Base-by-base conservation (phyloP, 2,113 vertebrate genomes). In the Syrrhaptes paradoxus region DNA sequence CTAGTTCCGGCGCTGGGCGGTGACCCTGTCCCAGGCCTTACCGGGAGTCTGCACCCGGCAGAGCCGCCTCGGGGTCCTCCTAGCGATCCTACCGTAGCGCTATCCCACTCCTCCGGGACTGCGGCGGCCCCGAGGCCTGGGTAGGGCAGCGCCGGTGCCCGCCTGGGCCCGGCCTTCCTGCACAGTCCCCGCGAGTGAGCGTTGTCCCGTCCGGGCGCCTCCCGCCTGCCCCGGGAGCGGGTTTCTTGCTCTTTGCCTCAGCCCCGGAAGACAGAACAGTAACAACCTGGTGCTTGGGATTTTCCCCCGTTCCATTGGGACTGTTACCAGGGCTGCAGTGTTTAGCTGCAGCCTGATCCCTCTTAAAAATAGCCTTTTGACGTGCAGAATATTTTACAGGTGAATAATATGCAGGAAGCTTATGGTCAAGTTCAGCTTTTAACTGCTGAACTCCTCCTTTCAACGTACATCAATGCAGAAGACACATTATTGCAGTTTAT, bases 201-300 rank as follows among this genome's bases (percentile, higher is more conserved):
- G 7, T 13, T 11, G 38, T 12, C 3, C 55, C 4, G 14, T 1
- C n/a, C 6, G 10, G 65, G 41, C 29, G 3, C 17, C 21, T 10
- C 17, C 65, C 32, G 16, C 36, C 36, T 11, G 22, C 28, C 28
- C 36, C 16, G 21, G 57, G 36, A 66, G 34, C 7, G 4, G 17
- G 21, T 9, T 24, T 19, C 31, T 8, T 5, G 41, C 13, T 3
- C 0, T 25, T 45, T 4, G 17, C 32, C 2, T 2, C 48, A 3
- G 17, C 17, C 29, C 26, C 19, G 17, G 6, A 0, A 10, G 13
- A 2, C 34, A 0, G 4, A 8, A 7, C 1, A 1, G 59, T 7
- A 6, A 0, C 73, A 0, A 32, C n/a, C 3, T 9, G 2, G 17
- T 1, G 75, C 21, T 2, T 0, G 24, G 18, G 25, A 0, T 8